Conservation (phyloP, 2,797 vertebrate genomes). For the Hirundo rustica region DNA sequence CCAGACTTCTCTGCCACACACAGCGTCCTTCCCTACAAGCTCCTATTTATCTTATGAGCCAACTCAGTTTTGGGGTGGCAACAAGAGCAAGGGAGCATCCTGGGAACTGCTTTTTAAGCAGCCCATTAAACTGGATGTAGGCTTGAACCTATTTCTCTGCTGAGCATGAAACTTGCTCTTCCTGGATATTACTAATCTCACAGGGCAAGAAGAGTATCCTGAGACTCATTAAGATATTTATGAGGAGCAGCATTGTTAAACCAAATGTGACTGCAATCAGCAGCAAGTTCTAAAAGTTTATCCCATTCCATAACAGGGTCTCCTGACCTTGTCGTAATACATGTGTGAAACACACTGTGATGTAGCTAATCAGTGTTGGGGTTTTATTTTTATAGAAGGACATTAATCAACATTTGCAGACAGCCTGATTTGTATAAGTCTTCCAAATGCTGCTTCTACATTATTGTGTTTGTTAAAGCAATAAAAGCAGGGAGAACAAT, state of each 20-base stretch:
- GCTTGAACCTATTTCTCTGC: neutral
- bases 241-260: constrained; percentile 35
- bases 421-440: neutral
- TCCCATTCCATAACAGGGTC: neutral
- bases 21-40: neutral
- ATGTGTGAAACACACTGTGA: neutral
- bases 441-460: neutral
- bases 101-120: constrained; percentile 3
- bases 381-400: neutral
- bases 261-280: constrained; percentile 26
- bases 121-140: neutral
- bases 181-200: constrained; percentile 32
- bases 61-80: neutral
- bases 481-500: neutral
- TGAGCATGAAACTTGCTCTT: neutral
- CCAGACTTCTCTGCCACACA: neutral
- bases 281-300: constrained; percentile 17
- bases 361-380: neutral
- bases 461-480: neutral
- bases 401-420: neutral
- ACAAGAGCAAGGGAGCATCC: neutral
- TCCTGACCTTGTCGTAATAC: constrained; percentile 11
- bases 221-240: constrained; percentile 45
- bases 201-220: neutral
- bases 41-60: neutral